Evolutionary conservation across 1,140 invertebrate species (phyloP), one percentile per base, ranked within the genome.

Genomic region (Drosophila baimaii): DNA sequence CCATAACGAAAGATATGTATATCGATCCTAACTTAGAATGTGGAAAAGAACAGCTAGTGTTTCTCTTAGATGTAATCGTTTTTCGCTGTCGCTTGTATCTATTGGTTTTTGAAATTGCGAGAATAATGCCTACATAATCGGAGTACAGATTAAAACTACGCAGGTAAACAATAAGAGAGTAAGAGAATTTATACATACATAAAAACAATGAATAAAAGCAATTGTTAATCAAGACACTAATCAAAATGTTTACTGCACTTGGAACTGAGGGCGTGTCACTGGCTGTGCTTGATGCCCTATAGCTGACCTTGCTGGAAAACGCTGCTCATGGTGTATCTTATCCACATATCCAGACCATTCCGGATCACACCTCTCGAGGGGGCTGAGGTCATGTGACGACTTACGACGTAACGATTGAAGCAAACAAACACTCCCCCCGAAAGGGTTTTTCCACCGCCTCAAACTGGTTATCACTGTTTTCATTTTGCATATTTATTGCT

Each of bases 161-260:
- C 57, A 21, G 13, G 29, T 72, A 69, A 68, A 43, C 27, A 33
- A 41, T 43, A 76, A 77, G 54, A 70, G 35, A 63, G 10, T 79
- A 79, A 76, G 76, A 59, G 49, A n/a, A 49, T 71, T 71, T 71
- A 71, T 71, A 71, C 51, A 44, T 44, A 66, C 59, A 62, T 59
- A 35, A 39, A 61, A 73, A 55, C 31, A 56, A 65, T 69, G 55
- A 73, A 79, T 77, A 88, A 72, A 88, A 65, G 46, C 77, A 88
- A 79, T 82, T 79, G 68, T 86, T 86, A 88, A 82, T 88, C 79
- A 58, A 66, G 70, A 73, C 51, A 77, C 55, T 65, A 66, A 71
- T 71, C 66, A 71, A 72, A 64, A 29, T 47, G 19, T 71, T 33
- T 69, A 39, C 41, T 57, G 15, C 23, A 29, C 47, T 33, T 12